Percentiles rank a stretch among this genome's conserved stretches.
Conservation (phyloP, 2,888 invertebrate species). For the Xylophagus ater region DNA sequence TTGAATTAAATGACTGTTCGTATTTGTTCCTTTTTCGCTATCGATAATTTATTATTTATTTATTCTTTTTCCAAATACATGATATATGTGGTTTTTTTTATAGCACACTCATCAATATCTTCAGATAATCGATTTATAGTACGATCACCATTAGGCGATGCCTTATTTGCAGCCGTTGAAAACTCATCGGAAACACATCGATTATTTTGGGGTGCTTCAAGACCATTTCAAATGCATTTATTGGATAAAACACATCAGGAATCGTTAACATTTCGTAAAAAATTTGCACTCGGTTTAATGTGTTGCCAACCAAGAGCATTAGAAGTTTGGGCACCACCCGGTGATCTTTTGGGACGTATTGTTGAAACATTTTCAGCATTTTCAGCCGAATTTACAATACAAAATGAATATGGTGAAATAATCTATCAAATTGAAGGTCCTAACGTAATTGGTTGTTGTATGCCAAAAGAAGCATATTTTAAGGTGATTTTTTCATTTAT, state of each 20-base stretch:
- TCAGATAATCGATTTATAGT: constrained; percentile 64
- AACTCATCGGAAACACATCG: constrained; percentile 50
- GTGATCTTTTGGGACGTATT: constrained; percentile 57
- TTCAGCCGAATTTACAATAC: constrained; percentile 55
- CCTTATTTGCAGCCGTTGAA: constrained; percentile 64
- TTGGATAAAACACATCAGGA: constrained; percentile 75
- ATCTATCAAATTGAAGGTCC: constrained; percentile 66
- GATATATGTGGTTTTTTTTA: too few relatives aligned
- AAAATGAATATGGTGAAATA: constrained; percentile 50
- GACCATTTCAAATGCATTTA: constrained; percentile 67
- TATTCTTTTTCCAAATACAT: constrained; percentile 1
- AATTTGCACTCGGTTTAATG: constrained; percentile 57
- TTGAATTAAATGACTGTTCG: constrained; percentile 67
- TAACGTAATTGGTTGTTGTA: constrained; percentile 44
- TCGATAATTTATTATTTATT: constrained; percentile 6
- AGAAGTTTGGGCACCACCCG: constrained; percentile 61
- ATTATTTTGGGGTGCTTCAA: constrained; percentile 52
- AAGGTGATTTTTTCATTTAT: constrained; percentile 40
- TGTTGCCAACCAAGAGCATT: constrained; percentile 56
- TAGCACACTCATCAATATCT: constrained; percentile 40
- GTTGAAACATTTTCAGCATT: constrained; percentile 57
- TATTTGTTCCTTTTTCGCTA: constrained; percentile 3
- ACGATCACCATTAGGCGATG: constrained; percentile 59
- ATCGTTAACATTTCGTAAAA: constrained; percentile 60
- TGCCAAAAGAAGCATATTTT: constrained; percentile 52